Conservation (phyloP, 1,140 invertebrate species). For the Apocrypta bakeri region DNA sequence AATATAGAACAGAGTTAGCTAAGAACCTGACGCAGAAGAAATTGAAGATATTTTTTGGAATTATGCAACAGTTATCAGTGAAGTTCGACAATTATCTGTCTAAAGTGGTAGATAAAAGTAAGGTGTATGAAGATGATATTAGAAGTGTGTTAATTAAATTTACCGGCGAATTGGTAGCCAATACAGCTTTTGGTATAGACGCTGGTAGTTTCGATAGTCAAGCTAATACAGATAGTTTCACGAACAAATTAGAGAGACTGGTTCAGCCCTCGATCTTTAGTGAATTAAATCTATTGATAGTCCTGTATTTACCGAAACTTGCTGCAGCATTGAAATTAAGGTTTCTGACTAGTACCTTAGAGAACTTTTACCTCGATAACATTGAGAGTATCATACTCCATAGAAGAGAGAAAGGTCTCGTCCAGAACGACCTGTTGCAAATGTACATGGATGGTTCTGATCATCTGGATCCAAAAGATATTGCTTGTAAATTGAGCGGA, state of each 20-base stretch:
- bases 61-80: constrained; percentile 25
- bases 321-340: neutral
- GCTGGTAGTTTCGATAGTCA: constrained; percentile 55
- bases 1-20: constrained; percentile 41
- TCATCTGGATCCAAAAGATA: neutral
- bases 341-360: neutral
- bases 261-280: constrained; percentile 17
- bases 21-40: constrained; percentile 54
- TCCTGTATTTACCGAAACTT: neutral
- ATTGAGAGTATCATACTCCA: neutral
- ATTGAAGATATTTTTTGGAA: constrained; percentile 49
- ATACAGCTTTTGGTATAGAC: constrained; percentile 54
- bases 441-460: constrained; percentile 44
- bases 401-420: neutral
- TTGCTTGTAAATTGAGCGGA: constrained; percentile 45
- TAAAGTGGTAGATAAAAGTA: neutral
- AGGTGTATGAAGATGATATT: neutral
- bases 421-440: constrained; percentile 48
- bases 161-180: constrained; percentile 48
- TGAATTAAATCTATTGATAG: neutral
- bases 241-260: constrained; percentile 14
- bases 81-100: constrained; percentile 14
- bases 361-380: neutral
- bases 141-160: constrained; percentile 20
- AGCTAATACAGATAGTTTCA: neutral